These are phyloP conservation scores for Bubo bubo DNA, from an alignment of 2,113 vertebrate genomes.

Conservation along the genomic window DNA sequence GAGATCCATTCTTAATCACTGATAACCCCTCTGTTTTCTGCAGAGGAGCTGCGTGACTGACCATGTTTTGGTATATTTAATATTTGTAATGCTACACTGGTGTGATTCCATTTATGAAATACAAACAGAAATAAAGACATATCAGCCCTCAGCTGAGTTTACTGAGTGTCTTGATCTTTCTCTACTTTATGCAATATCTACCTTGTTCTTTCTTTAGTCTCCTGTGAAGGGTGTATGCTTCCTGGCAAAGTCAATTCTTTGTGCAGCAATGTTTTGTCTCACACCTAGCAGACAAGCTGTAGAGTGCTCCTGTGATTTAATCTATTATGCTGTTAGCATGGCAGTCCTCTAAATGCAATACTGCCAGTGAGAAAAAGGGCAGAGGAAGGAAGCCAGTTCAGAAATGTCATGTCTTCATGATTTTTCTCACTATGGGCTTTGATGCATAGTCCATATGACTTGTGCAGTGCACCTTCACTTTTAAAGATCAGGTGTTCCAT, in stretches of 20 bases:
- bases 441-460: constrained; percentile 50
- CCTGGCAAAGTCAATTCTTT: not conserved
- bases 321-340: not conserved
- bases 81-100: not conserved
- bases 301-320: not conserved
- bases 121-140: not conserved
- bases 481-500: constrained; percentile 46
- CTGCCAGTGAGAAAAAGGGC: constrained; percentile 30
- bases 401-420: constrained; percentile 65
- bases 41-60: not conserved
- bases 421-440: constrained; percentile 59
- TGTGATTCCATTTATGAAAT: not conserved
- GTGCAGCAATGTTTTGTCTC: not conserved
- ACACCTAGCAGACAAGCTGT: not conserved
- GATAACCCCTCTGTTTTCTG: not conserved
- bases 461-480: constrained; percentile 33
- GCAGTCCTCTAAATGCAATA: not conserved
- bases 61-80: not conserved
- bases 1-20: not conserved
- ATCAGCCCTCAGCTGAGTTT: not conserved
- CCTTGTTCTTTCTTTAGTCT: not conserved
- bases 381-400: constrained; percentile 50
- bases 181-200: not conserved
- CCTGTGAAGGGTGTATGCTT: not conserved
- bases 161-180: not conserved